phyloP scores from a whole-genome alignment of 1,140 invertebrate species.

The Lepidotrigona ventralis region DNA sequence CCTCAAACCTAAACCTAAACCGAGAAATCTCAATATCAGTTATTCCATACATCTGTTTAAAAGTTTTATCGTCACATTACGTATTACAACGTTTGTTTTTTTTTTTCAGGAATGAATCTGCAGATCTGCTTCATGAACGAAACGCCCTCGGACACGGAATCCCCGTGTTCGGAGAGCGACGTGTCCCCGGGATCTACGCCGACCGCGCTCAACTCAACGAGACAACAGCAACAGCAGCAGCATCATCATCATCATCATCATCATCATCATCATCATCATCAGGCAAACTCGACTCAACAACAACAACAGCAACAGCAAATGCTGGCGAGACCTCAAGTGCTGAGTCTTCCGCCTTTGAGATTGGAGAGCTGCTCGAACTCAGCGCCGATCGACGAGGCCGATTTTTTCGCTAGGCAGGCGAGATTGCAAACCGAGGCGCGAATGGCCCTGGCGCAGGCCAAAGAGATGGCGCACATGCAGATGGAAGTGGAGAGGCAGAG shows the following conservation, averaged over 20 bases:
- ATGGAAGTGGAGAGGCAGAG: conserved; percentile 93
- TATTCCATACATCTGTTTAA: too few relatives aligned
- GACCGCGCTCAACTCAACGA: conserved; percentile 53
- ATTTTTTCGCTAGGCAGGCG: conserved; percentile 91
- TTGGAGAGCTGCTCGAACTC: conserved; percentile 70
- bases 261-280: not conserved
- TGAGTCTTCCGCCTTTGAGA: conserved; percentile 75
- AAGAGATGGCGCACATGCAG: conserved; percentile 96
- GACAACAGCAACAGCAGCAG: conserved; percentile 41
- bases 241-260: not conserved
- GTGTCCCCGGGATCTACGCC: conserved; percentile 57
- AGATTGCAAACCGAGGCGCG: conserved; percentile 93
- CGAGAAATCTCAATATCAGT: too few relatives aligned
- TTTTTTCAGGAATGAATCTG: conserved; percentile 93
- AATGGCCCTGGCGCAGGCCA: conserved; percentile 93
- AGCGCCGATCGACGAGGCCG: conserved; percentile 81
- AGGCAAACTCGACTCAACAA: conserved; percentile 29
- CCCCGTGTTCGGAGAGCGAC: conserved; percentile 86
- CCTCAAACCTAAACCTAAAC: too few relatives aligned
- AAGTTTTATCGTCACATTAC: too few relatives aligned
- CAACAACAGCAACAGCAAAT: too few relatives aligned
- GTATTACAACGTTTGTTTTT: conserved; percentile 66
- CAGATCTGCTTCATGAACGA: conserved; percentile 98
- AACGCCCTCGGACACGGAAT: conserved; percentile 90
- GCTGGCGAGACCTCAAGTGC: conserved; percentile 70